Percentiles rank a stretch among this genome's conserved stretches.
phyloP scores from a whole-genome alignment of 2,888 invertebrate species.

The Deilephila porcellus region DNA sequence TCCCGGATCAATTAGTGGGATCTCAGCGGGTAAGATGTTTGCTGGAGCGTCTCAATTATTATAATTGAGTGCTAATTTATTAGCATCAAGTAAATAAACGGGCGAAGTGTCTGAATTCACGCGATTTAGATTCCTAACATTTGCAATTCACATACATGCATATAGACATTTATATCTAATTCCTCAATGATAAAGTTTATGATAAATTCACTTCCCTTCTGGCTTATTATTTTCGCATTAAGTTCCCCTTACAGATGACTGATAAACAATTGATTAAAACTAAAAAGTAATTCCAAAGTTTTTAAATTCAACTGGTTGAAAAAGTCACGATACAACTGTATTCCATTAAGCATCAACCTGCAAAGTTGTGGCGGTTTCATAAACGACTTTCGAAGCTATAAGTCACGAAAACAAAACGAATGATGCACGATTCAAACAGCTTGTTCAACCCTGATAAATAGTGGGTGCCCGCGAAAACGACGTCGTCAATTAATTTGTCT shows the following conservation, averaged over 20 bases:
- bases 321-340: neutral
- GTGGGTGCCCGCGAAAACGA: constrained; percentile 60
- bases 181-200: neutral
- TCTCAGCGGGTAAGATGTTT: constrained; percentile 45
- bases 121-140: neutral
- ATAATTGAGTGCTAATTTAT: constrained; percentile 54
- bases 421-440: constrained; percentile 58
- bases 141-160: neutral
- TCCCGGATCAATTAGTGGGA: constrained; percentile 63
- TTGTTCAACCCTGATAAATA: constrained; percentile 65
- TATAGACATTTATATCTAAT: neutral
- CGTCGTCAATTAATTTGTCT: constrained; percentile 64
- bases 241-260: too few species aligned
- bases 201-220: too few species aligned
- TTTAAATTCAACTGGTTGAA: neutral
- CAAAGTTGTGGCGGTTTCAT: neutral
- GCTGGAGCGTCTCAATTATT: constrained; percentile 48
- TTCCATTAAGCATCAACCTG: neutral
- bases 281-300: neutral
- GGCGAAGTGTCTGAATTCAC: constrained; percentile 38
- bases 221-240: too few species aligned
- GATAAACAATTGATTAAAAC: too few species aligned
- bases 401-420: constrained; percentile 47
- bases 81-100: constrained; percentile 3
- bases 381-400: constrained; percentile 28